A percentile compares a stretch with the other conserved stretches of the same genome.
Conservation (phyloP, 2,797 vertebrate genomes). For the Capromys pilorides region DNA sequence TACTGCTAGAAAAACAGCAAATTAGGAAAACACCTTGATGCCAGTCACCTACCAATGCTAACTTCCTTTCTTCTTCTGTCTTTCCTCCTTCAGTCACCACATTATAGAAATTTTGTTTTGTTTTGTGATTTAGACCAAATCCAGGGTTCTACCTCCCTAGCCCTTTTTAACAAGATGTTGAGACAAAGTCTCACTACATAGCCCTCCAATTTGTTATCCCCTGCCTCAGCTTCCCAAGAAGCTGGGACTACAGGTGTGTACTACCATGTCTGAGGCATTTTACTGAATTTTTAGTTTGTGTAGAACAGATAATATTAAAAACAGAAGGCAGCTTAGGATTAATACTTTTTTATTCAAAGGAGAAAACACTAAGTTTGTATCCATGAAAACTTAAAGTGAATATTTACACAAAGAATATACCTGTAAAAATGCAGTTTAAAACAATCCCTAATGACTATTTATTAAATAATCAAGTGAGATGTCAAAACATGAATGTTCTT, state of each 20-base stretch:
- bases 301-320: neutral
- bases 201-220: neutral
- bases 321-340: neutral
- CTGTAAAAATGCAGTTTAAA: constrained; percentile 8
- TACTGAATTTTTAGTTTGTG: neutral
- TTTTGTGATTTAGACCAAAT: neutral
- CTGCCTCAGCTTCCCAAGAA: neutral
- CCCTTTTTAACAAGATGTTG: neutral
- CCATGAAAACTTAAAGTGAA: constrained; percentile 9
- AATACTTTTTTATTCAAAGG: neutral
- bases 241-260: neutral
- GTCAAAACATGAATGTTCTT: neutral
- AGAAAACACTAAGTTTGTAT: constrained; percentile 12
- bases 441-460: neutral
- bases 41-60: neutral
- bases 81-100: neutral
- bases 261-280: neutral
- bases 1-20: neutral
- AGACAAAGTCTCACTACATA: neutral
- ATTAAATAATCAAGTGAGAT: neutral
- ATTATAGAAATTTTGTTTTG: neutral
- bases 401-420: neutral
- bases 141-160: neutral
- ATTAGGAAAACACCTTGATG: neutral
- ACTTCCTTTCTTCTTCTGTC: neutral